These are phyloP conservation scores for Sebastes hubbsi DNA, from an alignment of 2,797 vertebrate genomes.

Conservation along the genomic window DNA sequence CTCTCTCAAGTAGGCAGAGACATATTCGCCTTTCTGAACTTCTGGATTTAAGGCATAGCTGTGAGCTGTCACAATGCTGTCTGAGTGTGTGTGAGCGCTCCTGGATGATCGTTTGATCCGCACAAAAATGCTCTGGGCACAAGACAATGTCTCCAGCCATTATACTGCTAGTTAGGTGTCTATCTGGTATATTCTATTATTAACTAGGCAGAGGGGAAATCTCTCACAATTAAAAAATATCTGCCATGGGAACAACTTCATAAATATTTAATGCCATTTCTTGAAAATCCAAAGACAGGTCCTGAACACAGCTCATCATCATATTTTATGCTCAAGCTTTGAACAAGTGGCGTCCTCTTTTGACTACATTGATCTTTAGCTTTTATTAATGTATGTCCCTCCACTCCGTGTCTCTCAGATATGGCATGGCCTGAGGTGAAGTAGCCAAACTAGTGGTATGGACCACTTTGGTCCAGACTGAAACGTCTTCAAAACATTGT, in stretches of 20 bases:
- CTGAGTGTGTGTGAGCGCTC: conserved; percentile 23
- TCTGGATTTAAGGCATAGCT: conserved; percentile 52
- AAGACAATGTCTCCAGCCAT: conserved; percentile 61
- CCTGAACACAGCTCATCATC: conserved; percentile 53
- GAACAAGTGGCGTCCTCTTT: conserved; percentile 21
- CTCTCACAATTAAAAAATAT: conserved; percentile 59
- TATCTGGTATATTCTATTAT: conserved; percentile 67
- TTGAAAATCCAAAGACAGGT: conserved; percentile 36
- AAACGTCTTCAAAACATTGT: neutral
- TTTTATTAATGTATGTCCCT: conserved; percentile 9
- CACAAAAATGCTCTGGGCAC: conserved; percentile 56
- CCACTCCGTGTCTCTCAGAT: neutral
- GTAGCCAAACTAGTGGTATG: neutral
- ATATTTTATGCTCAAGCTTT: conserved; percentile 36
- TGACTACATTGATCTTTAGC: conserved; percentile 12
- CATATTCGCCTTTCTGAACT: conserved; percentile 63
- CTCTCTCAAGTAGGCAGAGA: conserved; percentile 60
- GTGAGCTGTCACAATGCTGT: conserved; percentile 66
- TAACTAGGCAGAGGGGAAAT: conserved; percentile 57
- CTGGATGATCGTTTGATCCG: conserved; percentile 60
- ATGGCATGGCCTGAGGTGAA: conserved; percentile 14
- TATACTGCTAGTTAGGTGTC: conserved; percentile 35
- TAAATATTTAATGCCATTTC: conserved; percentile 69
- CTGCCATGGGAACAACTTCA: conserved; percentile 51
- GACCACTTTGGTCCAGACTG: neutral